A percentile compares a stretch with the other conserved stretches of the same genome.
Evolutionary conservation across 2,888 invertebrate species (phyloP).

Genomic region (Lepidonotus clava): DNA sequence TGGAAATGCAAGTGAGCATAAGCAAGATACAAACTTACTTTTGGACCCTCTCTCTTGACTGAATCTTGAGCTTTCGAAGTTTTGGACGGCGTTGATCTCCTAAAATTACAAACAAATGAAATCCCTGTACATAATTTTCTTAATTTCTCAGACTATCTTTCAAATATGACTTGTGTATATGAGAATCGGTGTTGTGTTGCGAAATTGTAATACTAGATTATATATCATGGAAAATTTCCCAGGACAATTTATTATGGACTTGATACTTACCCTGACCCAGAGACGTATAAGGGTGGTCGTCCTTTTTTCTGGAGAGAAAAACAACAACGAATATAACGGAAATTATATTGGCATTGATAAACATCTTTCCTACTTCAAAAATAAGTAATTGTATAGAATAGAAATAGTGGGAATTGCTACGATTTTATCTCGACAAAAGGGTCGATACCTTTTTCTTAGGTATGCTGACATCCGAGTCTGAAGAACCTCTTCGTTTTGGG

Average conservation of each 20-base stretch:
- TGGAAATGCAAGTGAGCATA: too few relatives aligned
- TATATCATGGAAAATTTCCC: not conserved
- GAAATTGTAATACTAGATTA: not conserved
- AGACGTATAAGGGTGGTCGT: constrained; percentile 68
- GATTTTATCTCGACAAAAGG: too few relatives aligned
- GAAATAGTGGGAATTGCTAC: too few relatives aligned
- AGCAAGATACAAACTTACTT: too few relatives aligned
- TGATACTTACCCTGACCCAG: constrained; percentile 73
- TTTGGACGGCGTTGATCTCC: constrained; percentile 77
- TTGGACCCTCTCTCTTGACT: constrained; percentile 79
- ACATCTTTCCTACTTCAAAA: not conserved
- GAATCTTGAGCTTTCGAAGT: constrained; percentile 71
- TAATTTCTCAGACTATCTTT: not conserved
- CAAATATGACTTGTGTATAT: not conserved
- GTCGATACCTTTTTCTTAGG: constrained; percentile 57
- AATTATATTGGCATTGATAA: constrained; percentile 28
- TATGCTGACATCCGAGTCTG: constrained; percentile 83
- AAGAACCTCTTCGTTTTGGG: constrained; percentile 79
- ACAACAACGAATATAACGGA: constrained; percentile 38
- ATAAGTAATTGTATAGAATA: too few relatives aligned
- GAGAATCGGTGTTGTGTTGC: too few relatives aligned
- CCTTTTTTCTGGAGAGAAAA: constrained; percentile 75
- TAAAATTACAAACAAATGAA: constrained; percentile 57
- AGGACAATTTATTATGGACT: not conserved
- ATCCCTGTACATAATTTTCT: not conserved